A percentile compares a stretch with the other conserved stretches of the same genome.
These are phyloP conservation scores for Odontomyia ornata DNA, from an alignment of 2,888 invertebrate genomes.

Conservation along the genomic window DNA sequence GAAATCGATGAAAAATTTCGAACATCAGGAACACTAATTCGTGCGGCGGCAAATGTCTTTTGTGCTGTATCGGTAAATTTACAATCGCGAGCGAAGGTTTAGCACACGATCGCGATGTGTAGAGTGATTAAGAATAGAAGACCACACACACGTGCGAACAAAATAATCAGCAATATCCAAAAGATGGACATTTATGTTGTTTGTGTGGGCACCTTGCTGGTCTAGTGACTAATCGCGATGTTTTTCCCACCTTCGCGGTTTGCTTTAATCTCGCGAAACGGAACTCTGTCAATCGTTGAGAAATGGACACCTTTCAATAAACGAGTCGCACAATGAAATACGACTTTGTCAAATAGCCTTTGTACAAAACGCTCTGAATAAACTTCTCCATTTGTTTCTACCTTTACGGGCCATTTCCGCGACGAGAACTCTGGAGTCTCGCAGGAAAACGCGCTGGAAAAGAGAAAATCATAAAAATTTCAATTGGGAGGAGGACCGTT, in stretches of 20 bases:
- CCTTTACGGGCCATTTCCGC: conserved; percentile 34
- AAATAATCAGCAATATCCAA: neutral
- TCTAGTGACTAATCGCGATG: no score
- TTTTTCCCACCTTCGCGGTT: no score
- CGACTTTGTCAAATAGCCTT: conserved; percentile 21
- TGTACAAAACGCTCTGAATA: conserved; percentile 18
- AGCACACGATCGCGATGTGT: neutral
- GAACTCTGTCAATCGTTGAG: neutral
- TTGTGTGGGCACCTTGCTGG: no score
- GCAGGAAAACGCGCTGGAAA: neutral
- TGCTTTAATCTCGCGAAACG: no score
- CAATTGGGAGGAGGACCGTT: conserved; percentile 3
- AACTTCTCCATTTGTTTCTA: conserved; percentile 25
- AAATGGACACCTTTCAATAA: neutral
- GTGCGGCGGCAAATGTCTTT: neutral
- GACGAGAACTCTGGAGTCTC: neutral
- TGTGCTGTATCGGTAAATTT: neutral
- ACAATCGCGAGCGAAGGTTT: neutral
- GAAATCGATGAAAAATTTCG: no score
- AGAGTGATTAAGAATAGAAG: neutral
- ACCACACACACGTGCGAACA: neutral
- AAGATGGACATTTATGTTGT: no score
- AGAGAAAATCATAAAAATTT: neutral
- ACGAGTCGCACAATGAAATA: conserved; percentile 25
- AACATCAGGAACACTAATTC: neutral